Percentiles rank a stretch among this genome's conserved stretches.
These are phyloP conservation scores for Tribolium castaneum DNA, from an alignment of 1,140 invertebrate species.

Conservation along the genomic window DNA sequence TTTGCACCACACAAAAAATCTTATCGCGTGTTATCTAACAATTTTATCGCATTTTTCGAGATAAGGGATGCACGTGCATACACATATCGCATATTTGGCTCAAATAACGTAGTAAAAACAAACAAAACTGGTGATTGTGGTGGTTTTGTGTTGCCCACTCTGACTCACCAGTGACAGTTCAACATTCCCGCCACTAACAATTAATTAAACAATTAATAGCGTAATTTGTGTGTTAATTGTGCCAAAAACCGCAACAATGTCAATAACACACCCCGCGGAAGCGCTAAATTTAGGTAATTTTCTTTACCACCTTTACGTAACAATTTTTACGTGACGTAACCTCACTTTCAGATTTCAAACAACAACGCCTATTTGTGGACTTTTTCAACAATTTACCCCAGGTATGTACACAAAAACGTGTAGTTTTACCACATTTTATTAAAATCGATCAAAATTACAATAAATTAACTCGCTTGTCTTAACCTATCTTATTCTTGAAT, in stretches of 20 bases:
- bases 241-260: not conserved
- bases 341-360: slow-evolving; percentile 19
- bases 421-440: not conserved
- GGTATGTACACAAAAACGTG: not conserved
- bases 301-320: not conserved
- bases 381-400: slow-evolving; percentile 7
- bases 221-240: not conserved
- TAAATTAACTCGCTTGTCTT: slow-evolving; percentile 13
- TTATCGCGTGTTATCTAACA: no score
- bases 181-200: not conserved
- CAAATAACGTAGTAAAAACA: no score
- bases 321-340: not conserved
- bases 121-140: no score
- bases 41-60: no score
- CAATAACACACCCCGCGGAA: not conserved
- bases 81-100: no score
- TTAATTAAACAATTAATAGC: not conserved
- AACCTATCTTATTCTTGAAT: slow-evolving; percentile 37
- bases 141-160: no score
- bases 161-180: not conserved
- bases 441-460: not conserved
- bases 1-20: not conserved
- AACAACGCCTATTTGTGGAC: not conserved
- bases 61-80: no score
- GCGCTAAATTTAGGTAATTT: slow-evolving; percentile 1